Evolutionary conservation across 2,113 vertebrate species (phyloP).

Genomic region (Chaetops frenatus): DNA sequence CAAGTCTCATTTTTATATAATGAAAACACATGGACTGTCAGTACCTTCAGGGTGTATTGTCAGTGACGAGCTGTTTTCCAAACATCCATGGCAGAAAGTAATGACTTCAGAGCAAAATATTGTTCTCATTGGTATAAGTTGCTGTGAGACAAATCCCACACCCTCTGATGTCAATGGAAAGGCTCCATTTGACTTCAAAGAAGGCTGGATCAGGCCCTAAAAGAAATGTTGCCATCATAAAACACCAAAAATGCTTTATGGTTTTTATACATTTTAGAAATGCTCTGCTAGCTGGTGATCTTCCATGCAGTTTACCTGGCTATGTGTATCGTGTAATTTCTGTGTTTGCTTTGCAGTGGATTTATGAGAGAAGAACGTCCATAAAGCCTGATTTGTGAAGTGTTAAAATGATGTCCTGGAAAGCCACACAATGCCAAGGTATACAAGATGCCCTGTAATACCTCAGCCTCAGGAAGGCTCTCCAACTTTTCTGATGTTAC

Average conservation of each 20-base stretch:
- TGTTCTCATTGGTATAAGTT: conserved; percentile 59
- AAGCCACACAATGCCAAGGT: conserved; percentile 48
- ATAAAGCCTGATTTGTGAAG: conserved; percentile 64
- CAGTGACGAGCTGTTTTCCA: conserved; percentile 52
- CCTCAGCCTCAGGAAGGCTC: not conserved
- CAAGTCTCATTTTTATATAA: not conserved
- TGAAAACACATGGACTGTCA: conserved; percentile 48
- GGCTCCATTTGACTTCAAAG: conserved; percentile 38
- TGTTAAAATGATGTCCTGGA: conserved; percentile 52
- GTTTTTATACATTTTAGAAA: not conserved
- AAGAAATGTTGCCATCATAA: conserved; percentile 38
- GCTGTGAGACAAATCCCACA: conserved; percentile 56
- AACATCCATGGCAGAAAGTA: conserved; percentile 22
- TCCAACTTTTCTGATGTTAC: conserved; percentile 36
- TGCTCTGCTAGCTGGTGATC: not conserved
- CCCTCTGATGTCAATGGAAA: conserved; percentile 62
- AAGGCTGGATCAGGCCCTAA: conserved; percentile 5
- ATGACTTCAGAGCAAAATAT: conserved; percentile 66
- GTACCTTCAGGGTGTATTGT: conserved; percentile 56
- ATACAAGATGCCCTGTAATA: conserved; percentile 41
- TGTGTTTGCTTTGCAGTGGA: conserved; percentile 12
- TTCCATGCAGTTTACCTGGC: conserved; percentile 24
- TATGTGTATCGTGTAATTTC: not conserved
- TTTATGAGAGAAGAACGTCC: conserved; percentile 27
- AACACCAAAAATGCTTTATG: not conserved